Percentiles rank a stretch among this genome's conserved stretches.
These are phyloP conservation scores for Araneus ventricosus DNA, from an alignment of 1,140 invertebrate species.

Conservation along the genomic window DNA sequence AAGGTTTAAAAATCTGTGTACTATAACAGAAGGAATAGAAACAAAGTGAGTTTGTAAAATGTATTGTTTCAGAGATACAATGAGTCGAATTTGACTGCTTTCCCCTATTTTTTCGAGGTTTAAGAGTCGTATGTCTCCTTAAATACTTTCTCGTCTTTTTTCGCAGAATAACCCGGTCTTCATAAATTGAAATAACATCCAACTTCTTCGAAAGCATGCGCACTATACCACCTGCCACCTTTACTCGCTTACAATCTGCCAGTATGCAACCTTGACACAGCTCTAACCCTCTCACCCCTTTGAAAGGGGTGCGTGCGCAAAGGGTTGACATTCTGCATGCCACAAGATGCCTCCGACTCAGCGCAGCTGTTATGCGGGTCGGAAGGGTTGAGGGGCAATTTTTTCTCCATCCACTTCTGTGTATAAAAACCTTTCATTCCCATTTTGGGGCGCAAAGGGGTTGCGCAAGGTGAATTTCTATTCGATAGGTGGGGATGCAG, in stretches of 20 bases:
- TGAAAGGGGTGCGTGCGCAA: neutral
- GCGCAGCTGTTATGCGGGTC: neutral
- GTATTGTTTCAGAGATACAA: too few relatives aligned
- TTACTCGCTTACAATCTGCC: neutral
- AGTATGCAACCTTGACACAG: neutral
- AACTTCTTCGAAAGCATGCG: neutral
- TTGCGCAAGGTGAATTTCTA: constrained; percentile 10
- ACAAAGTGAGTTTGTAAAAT: too few relatives aligned
- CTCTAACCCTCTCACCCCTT: neutral
- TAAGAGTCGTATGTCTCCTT: too few relatives aligned
- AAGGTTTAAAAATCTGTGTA: too few relatives aligned
- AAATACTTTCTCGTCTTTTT: neutral
- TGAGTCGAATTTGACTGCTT: too few relatives aligned
- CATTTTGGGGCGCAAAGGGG: neutral
- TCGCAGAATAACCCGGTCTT: neutral
- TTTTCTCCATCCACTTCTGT: neutral
- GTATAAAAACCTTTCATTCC: neutral
- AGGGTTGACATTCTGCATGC: neutral
- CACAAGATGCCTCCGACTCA: neutral
- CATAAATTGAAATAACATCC: neutral
- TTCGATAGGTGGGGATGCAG: neutral
- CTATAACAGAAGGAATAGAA: too few relatives aligned
- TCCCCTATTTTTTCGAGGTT: too few relatives aligned
- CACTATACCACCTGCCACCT: neutral
- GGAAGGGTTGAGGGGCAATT: neutral